Base-by-base conservation (phyloP, 2,113 vertebrate genomes). In the Turnix velox region DNA sequence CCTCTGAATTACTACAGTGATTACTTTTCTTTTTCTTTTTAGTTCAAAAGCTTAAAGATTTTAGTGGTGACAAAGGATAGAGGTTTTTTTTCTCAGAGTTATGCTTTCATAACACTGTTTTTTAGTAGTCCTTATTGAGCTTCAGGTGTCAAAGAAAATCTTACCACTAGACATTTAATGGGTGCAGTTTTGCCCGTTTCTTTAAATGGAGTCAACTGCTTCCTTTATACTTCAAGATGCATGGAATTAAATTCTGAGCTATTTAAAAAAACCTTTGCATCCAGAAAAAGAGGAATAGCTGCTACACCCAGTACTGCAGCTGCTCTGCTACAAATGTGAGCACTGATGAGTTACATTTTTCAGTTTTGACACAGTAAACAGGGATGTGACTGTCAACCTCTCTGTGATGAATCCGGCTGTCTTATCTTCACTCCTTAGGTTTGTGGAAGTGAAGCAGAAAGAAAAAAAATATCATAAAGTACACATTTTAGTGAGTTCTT, bases 211-310 rank as follows among this genome's bases (percentile, higher is more conserved):
- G 15, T 71, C 48, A 63, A 17, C 14, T 77, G 55, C 88, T 88
- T 94, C 52, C 57, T 88, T 80, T 40, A 39, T 37, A 55, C 59
- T 86, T 86, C 49, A 69, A 63, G 24, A 69, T 28, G 17, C 67
- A 55, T 14, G 23, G n/a, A 55, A 79, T 86, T 80, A 94, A 92
- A 81, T 45, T 81, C 48, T 62, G 48, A 81, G 37, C 65, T 94
- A 92, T 92, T 96, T 90, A 14, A 94, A 92, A 89, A 90, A 90
- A 88, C 79, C 76, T 83, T 84, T 92, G 88, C 78, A 23, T 45
- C 27, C 68, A 62, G 35, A 84, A 72, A 82, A 27, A 35, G 24
- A 10, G 2, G 20, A 61, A 45, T 43, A 87, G 55, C 39, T 94
- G 76, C 79, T 90, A 88, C 30, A 68, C 61, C 25, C 90, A 84